These are phyloP conservation scores for Augiades crinisus DNA, from an alignment of 2,888 invertebrate genomes.

Conservation along the genomic window DNA sequence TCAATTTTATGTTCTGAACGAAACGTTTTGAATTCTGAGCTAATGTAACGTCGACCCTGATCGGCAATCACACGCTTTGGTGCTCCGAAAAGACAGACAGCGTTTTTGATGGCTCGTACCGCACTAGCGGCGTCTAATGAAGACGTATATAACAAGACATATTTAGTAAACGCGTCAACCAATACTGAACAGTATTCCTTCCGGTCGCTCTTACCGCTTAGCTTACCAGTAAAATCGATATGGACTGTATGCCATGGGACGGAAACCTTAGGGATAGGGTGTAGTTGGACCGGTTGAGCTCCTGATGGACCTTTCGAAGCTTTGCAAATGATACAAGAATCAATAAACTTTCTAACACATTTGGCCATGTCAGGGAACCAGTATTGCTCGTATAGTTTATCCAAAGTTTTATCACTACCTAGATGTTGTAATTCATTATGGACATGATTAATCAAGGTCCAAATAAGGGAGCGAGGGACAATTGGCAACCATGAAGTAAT, in stretches of 20 bases:
- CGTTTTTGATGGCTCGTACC: too few relatives aligned
- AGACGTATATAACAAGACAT: slow-evolving; percentile 29
- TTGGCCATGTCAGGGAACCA: slow-evolving; percentile 38
- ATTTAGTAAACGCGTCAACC: slow-evolving; percentile 37
- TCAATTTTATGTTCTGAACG: slow-evolving; percentile 26
- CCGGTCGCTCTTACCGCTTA: too few relatives aligned
- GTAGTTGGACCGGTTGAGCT: slow-evolving; percentile 28
- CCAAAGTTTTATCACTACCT: slow-evolving; percentile 35
- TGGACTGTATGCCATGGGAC: slow-evolving; percentile 39
- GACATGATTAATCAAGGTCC: slow-evolving; percentile 35
- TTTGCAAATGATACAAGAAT: slow-evolving; percentile 28
- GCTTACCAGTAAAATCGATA: slow-evolving; percentile 35
- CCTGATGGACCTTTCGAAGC: slow-evolving; percentile 33
- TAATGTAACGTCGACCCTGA: slow-evolving; percentile 31
- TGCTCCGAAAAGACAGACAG: too few relatives aligned
- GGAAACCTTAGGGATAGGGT: slow-evolving; percentile 31
- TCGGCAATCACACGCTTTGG: slow-evolving; percentile 21
- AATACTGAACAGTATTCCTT: slow-evolving; percentile 36
- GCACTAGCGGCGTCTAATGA: slow-evolving; percentile 17
- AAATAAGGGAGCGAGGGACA: slow-evolving; percentile 31
- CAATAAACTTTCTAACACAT: slow-evolving; percentile 32
- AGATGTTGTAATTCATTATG: slow-evolving; percentile 35
- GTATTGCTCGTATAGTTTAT: slow-evolving; percentile 35
- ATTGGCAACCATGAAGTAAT: slow-evolving; percentile 6
- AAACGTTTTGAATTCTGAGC: slow-evolving; percentile 17